phyloP scores from a whole-genome alignment of 2,113 vertebrate genomes.

The Apaloderma vittatum region DNA sequence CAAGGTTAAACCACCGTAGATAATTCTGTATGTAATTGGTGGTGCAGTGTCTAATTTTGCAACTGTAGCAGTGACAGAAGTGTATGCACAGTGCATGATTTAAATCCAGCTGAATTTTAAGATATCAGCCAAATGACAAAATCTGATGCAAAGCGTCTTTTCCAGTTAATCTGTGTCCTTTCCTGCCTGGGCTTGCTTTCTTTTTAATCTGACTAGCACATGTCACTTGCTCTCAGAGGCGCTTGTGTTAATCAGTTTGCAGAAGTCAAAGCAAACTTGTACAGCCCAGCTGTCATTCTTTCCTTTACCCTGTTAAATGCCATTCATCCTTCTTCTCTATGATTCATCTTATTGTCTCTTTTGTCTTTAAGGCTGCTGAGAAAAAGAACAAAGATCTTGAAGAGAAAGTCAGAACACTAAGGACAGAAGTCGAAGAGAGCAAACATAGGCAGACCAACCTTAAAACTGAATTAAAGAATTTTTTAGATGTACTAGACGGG shows the following conservation, averaged over 20 bases:
- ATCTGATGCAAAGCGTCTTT: constrained; percentile 59
- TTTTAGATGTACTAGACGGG: constrained; percentile 93
- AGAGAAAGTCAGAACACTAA: constrained; percentile 85
- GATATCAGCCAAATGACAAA: constrained; percentile 8
- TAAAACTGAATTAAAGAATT: constrained; percentile 93
- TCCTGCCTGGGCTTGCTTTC: not conserved
- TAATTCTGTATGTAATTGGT: constrained; percentile 21
- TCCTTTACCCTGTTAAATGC: not conserved
- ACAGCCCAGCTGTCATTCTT: not conserved
- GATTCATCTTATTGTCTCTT: constrained; percentile 17
- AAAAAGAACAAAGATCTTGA: constrained; percentile 89
- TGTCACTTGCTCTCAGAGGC: not conserved
- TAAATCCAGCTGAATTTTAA: constrained; percentile 56
- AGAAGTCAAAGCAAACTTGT: not conserved
- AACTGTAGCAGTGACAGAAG: constrained; percentile 29
- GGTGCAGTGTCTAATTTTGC: constrained; percentile 14
- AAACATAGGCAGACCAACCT: constrained; percentile 89
- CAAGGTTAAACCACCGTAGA: not conserved
- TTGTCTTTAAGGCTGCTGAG: constrained; percentile 87
- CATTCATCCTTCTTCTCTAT: not conserved
- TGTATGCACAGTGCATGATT: not conserved
- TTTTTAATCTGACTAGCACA: not conserved
- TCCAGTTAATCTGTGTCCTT: constrained; percentile 40
- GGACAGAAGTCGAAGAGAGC: constrained; percentile 87
- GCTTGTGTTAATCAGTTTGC: not conserved